phyloP scores from a whole-genome alignment of 2,797 vertebrate genomes.

The Chelon auratus region DNA sequence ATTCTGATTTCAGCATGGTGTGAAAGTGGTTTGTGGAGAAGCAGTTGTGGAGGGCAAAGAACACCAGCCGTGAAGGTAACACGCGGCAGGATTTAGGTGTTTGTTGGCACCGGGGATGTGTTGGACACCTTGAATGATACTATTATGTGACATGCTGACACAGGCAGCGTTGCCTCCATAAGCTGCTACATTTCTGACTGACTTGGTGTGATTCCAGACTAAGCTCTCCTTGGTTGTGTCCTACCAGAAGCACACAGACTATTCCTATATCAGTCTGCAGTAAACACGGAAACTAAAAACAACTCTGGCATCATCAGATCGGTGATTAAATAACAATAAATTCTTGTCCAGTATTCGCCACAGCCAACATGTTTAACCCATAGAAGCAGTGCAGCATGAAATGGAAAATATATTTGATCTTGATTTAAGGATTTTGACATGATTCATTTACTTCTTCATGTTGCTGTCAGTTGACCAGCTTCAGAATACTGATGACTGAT shows the following conservation, averaged over 20 bases:
- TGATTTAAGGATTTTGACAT: not conserved
- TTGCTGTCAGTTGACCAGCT: not conserved
- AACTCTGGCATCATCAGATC: not conserved
- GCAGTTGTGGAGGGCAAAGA: constrained; percentile 40
- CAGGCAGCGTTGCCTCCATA: constrained; percentile 33
- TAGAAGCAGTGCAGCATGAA: not conserved
- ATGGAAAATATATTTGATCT: not conserved
- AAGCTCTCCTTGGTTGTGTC: constrained; percentile 40
- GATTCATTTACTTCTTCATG: not conserved
- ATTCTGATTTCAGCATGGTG: not conserved
- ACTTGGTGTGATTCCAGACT: constrained; percentile 41
- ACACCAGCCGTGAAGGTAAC: constrained; percentile 57
- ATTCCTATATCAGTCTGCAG: constrained; percentile 14
- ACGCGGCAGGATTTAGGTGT: constrained; percentile 38
- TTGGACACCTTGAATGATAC: constrained; percentile 18
- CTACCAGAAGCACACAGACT: constrained; percentile 29
- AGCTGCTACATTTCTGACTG: constrained; percentile 36
- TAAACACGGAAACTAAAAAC: constrained; percentile 3
- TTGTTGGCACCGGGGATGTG: constrained; percentile 34
- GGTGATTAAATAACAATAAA: not conserved
- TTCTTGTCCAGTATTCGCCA: not conserved
- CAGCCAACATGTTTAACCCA: not conserved
- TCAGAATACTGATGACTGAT: not conserved
- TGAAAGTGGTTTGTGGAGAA: constrained; percentile 25
- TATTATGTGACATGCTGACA: constrained; percentile 51